Conservation (phyloP, 1,140 invertebrate genomes). For the Venturia canescens region DNA sequence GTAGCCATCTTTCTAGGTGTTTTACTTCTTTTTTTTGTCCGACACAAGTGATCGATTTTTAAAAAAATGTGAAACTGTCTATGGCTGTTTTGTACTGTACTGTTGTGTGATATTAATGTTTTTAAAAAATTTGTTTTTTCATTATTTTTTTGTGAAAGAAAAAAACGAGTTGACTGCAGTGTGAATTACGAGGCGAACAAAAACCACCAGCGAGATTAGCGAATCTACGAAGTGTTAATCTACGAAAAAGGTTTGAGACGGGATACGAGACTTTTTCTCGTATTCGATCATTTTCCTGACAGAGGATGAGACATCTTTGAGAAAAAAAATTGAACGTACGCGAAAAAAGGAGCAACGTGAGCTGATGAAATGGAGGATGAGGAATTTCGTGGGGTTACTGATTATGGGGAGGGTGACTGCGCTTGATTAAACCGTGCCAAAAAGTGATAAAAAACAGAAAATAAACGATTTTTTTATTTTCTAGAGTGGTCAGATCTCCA, state of each 20-base stretch:
- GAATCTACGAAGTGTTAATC: constrained; percentile 23
- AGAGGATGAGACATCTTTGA: neutral
- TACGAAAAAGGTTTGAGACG: neutral
- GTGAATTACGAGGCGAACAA: neutral
- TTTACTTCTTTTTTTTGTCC: constrained; percentile 43
- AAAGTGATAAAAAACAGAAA: neutral
- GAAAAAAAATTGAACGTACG: constrained; percentile 5
- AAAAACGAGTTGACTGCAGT: neutral
- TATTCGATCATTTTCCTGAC: neutral
- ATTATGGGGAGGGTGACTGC: neutral
- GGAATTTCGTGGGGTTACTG: neutral
- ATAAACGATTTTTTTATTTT: constrained; percentile 52
- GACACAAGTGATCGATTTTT: constrained; percentile 24
- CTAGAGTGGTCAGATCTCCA: constrained; percentile 74
- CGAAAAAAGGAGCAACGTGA: neutral
- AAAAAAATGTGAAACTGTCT: neutral
- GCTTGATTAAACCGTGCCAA: neutral
- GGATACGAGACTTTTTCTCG: neutral
- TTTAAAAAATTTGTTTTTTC: too few relatives aligned
- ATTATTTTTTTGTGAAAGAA: neutral
- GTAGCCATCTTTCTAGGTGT: neutral
- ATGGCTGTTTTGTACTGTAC: neutral
- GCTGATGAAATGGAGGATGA: neutral
- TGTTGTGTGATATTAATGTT: constrained; percentile 1
- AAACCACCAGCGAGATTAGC: constrained; percentile 24